Conservation (phyloP, 92 coral and sea anemone species). For the Hydrozoanthus gracilis region DNA sequence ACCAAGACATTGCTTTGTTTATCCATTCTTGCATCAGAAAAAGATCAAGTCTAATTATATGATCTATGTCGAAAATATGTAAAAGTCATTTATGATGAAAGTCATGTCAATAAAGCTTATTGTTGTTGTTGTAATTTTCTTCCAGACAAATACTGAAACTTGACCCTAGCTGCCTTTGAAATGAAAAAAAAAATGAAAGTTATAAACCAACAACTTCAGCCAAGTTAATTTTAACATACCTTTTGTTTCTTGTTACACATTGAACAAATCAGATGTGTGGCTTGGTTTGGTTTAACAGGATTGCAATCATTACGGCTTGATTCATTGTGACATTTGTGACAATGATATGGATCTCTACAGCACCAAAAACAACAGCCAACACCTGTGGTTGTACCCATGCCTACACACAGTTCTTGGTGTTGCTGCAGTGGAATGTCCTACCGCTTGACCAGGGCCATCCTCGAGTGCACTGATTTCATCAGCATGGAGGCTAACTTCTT, state of each 20-base stretch:
- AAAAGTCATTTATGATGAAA: too few relatives aligned
- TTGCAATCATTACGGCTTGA: not conserved
- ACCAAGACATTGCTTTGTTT: too few relatives aligned
- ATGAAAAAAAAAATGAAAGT: too few relatives aligned
- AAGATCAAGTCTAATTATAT: too few relatives aligned
- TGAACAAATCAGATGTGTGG: not conserved
- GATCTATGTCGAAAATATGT: too few relatives aligned
- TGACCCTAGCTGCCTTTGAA: too few relatives aligned
- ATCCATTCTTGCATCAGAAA: too few relatives aligned
- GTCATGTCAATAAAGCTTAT: too few relatives aligned
- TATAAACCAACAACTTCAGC: too few relatives aligned
- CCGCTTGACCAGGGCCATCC: not conserved
- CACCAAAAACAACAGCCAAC: not conserved
- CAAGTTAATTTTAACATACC: not conserved
- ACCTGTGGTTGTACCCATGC: constrained; percentile 6
- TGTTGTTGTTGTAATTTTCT: too few relatives aligned
- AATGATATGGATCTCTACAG: not conserved
- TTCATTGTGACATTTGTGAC: constrained; percentile 9
- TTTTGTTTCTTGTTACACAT: not conserved
- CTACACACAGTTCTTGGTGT: not conserved
- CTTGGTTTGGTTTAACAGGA: not conserved
- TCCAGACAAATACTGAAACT: too few relatives aligned
- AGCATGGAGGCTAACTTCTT: not conserved
- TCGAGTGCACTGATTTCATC: not conserved
- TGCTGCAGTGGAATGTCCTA: not conserved